Base-by-base conservation (phyloP, 2,888 invertebrate species). In the Eledone cirrhosa region DNA sequence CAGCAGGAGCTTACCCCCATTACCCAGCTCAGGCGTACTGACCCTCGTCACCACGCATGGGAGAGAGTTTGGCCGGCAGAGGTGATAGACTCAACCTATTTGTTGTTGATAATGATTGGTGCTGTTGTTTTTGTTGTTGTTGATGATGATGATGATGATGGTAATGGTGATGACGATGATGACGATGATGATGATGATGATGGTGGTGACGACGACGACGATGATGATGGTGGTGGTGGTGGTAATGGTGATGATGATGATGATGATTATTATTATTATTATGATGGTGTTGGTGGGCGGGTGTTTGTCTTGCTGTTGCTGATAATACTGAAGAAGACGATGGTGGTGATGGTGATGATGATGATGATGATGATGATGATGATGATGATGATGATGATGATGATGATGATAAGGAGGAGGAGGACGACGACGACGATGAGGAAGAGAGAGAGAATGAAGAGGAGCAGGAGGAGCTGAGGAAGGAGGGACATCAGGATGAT, bases 161-260 rank as follows among this genome's bases (percentile, higher is more conserved):
- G 53, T 77, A 59, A 29, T 13, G 33, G 77, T 77, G 33, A 29
- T 14, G 33, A 27, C 63, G 47, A 41, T 29, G 47, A 27, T 78
- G 47, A 41, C 41, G 47, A 47, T 78, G 47, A 41, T 31, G 47
- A 69, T 27, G 69, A 69, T 65, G 69, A 47, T 31, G 69, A 47
- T 65, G 24, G 48, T 77, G 53, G 63, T 53, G 53, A 16, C 16
- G 53, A 13, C 24, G 53, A 16, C 53, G 53, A 33, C 29, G 69
- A 41, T 78, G 69, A 7, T n/a, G 69, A 33, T 78, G 41, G 67
- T 29, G 33, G 67, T 78, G 69, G 67, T 11, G 72, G 63, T 77
- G 33, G 63, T 22, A 77, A n/a, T 77, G 65, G 11, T 59, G 11
- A 63, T n/a, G n/a, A n/a, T n/a, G n/a, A n/a, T n/a, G n/a, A n/a